A percentile compares a stretch with the other conserved stretches of the same genome.
Conservation (phyloP, 2,113 vertebrate genomes). For the Crotalus helleri region DNA sequence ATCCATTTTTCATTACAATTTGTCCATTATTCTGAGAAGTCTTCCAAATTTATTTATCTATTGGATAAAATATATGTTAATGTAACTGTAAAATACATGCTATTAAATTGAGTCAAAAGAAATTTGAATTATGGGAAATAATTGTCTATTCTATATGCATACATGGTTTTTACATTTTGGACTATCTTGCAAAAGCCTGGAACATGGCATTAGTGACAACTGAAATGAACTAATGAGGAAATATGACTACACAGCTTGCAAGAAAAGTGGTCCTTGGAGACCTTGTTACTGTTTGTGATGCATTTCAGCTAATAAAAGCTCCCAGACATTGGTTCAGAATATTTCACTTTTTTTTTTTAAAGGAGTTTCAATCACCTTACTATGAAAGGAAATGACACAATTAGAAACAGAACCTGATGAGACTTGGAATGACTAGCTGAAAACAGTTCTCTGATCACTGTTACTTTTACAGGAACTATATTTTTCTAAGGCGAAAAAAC, state of each 20-base stretch:
- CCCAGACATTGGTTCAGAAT: conserved; percentile 68
- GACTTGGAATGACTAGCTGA: conserved; percentile 55
- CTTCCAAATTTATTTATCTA: conserved; percentile 54
- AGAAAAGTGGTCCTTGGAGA: conserved; percentile 78
- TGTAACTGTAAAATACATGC: conserved; percentile 59
- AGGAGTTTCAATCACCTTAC: conserved; percentile 60
- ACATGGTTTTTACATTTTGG: conserved; percentile 55
- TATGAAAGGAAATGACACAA: conserved; percentile 57
- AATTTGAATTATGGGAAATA: conserved; percentile 63
- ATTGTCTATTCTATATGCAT: conserved; percentile 53
- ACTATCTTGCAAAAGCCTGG: conserved; percentile 67
- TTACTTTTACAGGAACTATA: conserved; percentile 35
- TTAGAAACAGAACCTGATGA: conserved; percentile 62
- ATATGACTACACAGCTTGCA: conserved; percentile 71
- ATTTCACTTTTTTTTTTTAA: conserved; percentile 63
- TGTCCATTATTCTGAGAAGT: conserved; percentile 38
- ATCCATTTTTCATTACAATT: not conserved
- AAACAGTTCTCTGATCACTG: conserved; percentile 39
- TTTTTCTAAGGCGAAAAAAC: conserved; percentile 38
- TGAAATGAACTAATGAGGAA: conserved; percentile 75
- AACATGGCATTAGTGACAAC: conserved; percentile 76
- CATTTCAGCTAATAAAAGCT: conserved; percentile 80
- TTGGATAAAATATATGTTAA: conserved; percentile 64
- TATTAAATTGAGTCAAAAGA: conserved; percentile 61
- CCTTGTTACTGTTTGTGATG: conserved; percentile 82